Base-by-base conservation (phyloP, 2,888 invertebrate genomes). In the Spilosoma lubricipeda region DNA sequence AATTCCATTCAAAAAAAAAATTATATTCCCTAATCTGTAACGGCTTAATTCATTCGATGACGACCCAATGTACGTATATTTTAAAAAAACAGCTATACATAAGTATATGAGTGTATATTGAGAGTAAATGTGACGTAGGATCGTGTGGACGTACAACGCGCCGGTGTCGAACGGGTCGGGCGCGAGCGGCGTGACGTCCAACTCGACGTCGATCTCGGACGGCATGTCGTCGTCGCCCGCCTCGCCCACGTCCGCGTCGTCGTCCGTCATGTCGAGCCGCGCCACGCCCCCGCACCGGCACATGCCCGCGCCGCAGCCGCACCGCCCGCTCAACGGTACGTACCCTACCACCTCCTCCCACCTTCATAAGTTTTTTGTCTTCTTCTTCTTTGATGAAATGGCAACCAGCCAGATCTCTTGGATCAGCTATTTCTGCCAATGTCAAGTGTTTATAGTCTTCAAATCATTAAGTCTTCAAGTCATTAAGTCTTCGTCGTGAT, bases 61-160 rank as follows among this genome's bases (percentile, higher is more conserved):
- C 11, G 27, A 4, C n/a, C 56, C 3, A n/a, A n/a, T n/a, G 56
- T 56, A n/a, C 8, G 8, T 8, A 63, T 30, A 11, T 30, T 33
- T 11, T 13, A 30, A 36, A 36, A 18, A 45, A 45, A 45, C 23
- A 52, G 23, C 23, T 8, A 8, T 7, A 36, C 36, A 36, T 36
- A 52, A 52, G 23, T 52, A 8, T 52, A 52, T 0, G 8, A 5
- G 20, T 5, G 52, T 23, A 70, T 59, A 69, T 39, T 56, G 59
- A 27, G 27, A 30, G 33, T 56, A 72, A 48, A 77, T 59, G 81
- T 73, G 48, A 15, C 30, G 56, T 92, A 97, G 98, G 86, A 98
- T 98, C 90, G 98, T 98, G 71, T 98, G 98, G 98, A 98, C 98
- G 71, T 98, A 98, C 96, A 98, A 98, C 96, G 98, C 98, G 77